Evolutionary conservation across 2,888 invertebrate species (phyloP), one percentile per base, ranked within the genome.

Genomic region (Ophonus ardosiacus): DNA sequence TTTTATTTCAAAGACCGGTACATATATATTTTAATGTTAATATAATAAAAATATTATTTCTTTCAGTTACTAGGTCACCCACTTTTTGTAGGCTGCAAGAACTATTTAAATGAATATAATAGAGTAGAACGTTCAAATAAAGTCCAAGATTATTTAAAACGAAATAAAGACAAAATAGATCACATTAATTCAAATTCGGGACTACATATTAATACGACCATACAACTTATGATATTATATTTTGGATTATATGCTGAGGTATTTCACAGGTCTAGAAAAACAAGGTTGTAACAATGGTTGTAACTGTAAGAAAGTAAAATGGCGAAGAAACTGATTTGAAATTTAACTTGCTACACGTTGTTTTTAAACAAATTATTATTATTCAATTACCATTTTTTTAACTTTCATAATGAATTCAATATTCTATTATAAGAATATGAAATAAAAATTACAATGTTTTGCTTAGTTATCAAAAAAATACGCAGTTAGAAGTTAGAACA

Each of bases 161-260:
- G 31, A 38, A 84, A 79, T 24, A 24, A 79, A 31, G 65, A 84
- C 8, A 68, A 43, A 43, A 84, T 84, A 17, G 65, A 79, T 18
- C 56, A 79, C 31, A 84, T 84, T 17, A 78, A 83, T 61, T 17
- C 59, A 18, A 51, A 76, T 40, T 43, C 65, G 17, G 79, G 79
- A 56, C 18, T 65, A 56, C 21, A 63, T 31, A 57, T 68, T 8
- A 84, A 43, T 6, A 10, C 43, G 56, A 24, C 24, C 10, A 7
- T 68, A 0, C 18, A 84, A 61, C 13, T 84, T 31, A 31, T 65
- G n/a, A 3, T 7, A 13, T 65, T 84, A 79, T 79, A 84, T 51
- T 79, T 78, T 56, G 63, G 79, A 21, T 18, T 84, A 10, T 79
- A 79, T 84, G 51, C 78, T 21, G 78, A 84, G 59, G 78, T 84